Conservation (phyloP, 2,113 vertebrate genomes). For the Alouatta palliata region DNA sequence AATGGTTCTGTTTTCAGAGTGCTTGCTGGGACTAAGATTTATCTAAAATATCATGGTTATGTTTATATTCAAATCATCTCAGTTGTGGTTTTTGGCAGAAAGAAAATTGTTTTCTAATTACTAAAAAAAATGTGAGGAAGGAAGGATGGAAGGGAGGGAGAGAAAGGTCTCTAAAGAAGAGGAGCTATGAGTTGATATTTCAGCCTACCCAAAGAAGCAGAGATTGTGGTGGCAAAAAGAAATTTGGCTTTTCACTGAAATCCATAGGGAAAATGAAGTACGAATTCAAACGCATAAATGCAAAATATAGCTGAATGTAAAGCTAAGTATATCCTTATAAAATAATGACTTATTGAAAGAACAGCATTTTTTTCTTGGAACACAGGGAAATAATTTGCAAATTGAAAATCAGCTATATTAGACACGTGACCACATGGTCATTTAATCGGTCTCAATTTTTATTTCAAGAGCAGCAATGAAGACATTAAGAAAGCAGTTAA, state of each 20-base stretch:
- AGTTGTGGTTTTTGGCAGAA: background rate
- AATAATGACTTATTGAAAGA: constrained; percentile 25
- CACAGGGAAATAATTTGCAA: constrained; percentile 31
- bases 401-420: background rate
- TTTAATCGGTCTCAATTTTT: constrained; percentile 34
- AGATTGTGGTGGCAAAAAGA: background rate
- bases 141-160: background rate
- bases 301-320: constrained; percentile 34
- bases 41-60: background rate
- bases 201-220: background rate
- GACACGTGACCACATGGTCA: background rate
- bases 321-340: background rate
- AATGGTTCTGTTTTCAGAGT: background rate
- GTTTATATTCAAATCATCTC: background rate
- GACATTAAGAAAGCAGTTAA: constrained; percentile 12
- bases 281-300: background rate
- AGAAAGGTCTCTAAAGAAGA: background rate
- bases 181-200: background rate
- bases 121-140: background rate
- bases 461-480: constrained; percentile 22
- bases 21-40: background rate
- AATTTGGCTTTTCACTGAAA: background rate
- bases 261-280: background rate
- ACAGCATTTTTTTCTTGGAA: constrained; percentile 14
- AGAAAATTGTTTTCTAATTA: constrained; percentile 4